Evolutionary conservation across 2,888 invertebrate species (phyloP), one percentile per base, ranked within the genome.

Genomic region (Sphaerolaimus hirsutus): DNA sequence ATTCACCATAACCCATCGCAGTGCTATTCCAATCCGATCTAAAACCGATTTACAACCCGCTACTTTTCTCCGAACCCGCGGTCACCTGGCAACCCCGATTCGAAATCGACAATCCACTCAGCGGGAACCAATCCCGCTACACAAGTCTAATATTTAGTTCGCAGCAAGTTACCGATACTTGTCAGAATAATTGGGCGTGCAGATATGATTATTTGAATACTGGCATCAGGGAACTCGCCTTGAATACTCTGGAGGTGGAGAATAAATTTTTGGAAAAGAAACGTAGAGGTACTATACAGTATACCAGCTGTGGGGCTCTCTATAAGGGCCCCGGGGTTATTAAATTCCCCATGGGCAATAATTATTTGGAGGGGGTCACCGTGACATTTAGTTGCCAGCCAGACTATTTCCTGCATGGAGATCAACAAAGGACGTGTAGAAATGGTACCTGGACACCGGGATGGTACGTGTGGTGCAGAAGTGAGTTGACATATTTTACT

Each of bases 371-470:
- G 43, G 55, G 55, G 12, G 56, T 52, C 14, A 52, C 51, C 2
- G 56, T 56, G 19, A 54, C 54, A 14, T 56, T 56, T 45, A 49
- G 53, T 10, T 56, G 56, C 46, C 53, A 56, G 37, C 56, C 56
- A 12, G 54, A 57, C 38, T 56, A 51, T 41, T 56, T 55, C 41
- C 48, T 56, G 21, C 56, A 56, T 42, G 56, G 56, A 23, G 50
- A 51, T 2, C 45, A 46, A 29, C 53, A 55, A 26, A 26, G 55
- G n/a, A 52, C 49, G 22, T 55, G 56, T 45, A 44, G 52, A 4
- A 57, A 56, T 41, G 56, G 56, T n/a, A 55, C 55, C 2, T 56
- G 56, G 56, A 53, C 51, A 12, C 56, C 56, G 14, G 56, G 56
- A 12, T 56, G 56, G 56, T 53, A 51, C 46, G 56, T 52, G 1